These are phyloP conservation scores for Gymnobelideus leadbeateri DNA, from an alignment of 2,113 vertebrate genomes.

Conservation along the genomic window DNA sequence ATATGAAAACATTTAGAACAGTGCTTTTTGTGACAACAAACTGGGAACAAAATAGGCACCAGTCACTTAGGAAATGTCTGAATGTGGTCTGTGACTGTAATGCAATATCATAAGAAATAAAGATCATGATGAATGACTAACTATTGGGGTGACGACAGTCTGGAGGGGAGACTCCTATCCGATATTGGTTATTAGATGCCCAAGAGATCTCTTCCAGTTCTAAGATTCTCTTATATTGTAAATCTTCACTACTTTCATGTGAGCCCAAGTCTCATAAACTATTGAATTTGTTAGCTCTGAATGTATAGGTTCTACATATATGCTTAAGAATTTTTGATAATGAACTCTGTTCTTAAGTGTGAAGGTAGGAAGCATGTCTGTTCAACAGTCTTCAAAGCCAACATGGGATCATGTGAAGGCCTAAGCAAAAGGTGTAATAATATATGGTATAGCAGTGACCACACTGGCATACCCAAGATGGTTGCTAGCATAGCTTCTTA, in stretches of 20 bases:
- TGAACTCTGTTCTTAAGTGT: not conserved
- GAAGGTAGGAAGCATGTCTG: not conserved
- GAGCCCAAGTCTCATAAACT: not conserved
- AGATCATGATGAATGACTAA: not conserved
- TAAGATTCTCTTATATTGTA: not conserved
- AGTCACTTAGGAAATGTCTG: not conserved
- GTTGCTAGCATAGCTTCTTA: too few relatives aligned
- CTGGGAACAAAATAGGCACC: not conserved
- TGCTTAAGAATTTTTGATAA: not conserved
- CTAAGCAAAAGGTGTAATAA: not conserved
- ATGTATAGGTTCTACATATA: not conserved
- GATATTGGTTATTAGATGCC: not conserved
- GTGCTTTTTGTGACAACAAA: not conserved
- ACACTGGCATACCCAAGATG: too few relatives aligned
- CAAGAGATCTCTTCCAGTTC: not conserved
- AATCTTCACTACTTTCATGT: not conserved
- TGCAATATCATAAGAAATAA: not conserved
- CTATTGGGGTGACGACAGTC: not conserved
- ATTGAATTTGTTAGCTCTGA: not conserved
- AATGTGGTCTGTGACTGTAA: not conserved
- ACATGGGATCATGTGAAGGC: not conserved
- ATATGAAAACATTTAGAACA: not conserved
- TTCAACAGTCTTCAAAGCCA: not conserved
- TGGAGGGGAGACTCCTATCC: not conserved
- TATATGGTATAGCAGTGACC: not conserved